Conservation (phyloP, 1,140 invertebrate species). For the Drosophila persimilis region DNA sequence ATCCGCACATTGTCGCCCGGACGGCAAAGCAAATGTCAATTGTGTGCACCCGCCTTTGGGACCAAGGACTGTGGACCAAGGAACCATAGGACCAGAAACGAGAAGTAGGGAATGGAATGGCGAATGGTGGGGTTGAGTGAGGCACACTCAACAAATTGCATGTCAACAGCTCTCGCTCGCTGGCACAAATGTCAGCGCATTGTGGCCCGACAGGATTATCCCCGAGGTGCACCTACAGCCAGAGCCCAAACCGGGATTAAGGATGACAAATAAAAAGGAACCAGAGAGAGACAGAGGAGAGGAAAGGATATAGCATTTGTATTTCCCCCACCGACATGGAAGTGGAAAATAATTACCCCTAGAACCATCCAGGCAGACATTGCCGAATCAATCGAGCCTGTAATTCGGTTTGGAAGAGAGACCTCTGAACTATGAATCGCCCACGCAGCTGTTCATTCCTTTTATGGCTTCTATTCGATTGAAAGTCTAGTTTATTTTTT, state of each 20-base stretch:
- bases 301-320: constrained; percentile 17
- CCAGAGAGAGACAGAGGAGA: not conserved
- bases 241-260: constrained; percentile 53
- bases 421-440: not conserved
- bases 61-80: constrained; percentile 14
- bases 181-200: constrained; percentile 55
- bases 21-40: constrained; percentile 64
- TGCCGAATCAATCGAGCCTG: constrained; percentile 76
- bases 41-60: constrained; percentile 52
- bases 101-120: constrained; percentile 9
- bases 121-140: constrained; percentile 27
- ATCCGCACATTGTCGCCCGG: constrained; percentile 66
- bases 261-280: constrained; percentile 60
- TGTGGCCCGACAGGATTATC: constrained; percentile 59
- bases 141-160: constrained; percentile 71
- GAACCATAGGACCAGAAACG: constrained; percentile 16
- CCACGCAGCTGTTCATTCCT: constrained; percentile 49
- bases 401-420: constrained; percentile 37
- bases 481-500: constrained; percentile 23
- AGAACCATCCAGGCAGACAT: constrained; percentile 22
- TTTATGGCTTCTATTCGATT: constrained; percentile 40
- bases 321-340: constrained; percentile 21
- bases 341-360: constrained; percentile 51
- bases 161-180: constrained; percentile 63
- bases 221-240: constrained; percentile 39